Conservation (phyloP, 2,888 invertebrate species). For the Salticus scenicus region DNA sequence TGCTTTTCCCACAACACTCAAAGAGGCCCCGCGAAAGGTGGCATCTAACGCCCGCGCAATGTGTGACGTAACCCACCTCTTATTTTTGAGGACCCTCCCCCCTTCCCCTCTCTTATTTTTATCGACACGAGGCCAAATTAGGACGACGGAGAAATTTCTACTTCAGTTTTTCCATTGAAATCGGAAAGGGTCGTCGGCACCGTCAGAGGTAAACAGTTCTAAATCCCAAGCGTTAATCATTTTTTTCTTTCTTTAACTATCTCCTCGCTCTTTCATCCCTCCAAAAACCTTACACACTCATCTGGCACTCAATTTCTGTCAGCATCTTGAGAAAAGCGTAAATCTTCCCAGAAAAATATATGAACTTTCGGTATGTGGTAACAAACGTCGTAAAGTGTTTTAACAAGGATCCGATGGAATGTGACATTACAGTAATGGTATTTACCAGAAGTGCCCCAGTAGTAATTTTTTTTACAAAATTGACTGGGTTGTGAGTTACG, state of each 20-base stretch:
- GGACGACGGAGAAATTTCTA: slow-evolving; percentile 33
- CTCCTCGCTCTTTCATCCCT: background rate
- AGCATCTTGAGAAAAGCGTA: no score
- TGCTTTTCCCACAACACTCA: slow-evolving; percentile 65
- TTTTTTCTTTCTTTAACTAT: background rate
- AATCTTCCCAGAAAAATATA: no score
- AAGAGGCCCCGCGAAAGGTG: slow-evolving; percentile 58
- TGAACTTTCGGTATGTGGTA: no score
- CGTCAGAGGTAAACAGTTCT: background rate
- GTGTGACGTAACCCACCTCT: slow-evolving; percentile 43
- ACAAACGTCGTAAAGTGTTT: no score
- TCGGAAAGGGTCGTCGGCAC: slow-evolving; percentile 23
- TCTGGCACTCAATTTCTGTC: no score
- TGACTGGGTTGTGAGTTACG: no score
- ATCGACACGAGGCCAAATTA: slow-evolving; percentile 50
- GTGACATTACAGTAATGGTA: no score
- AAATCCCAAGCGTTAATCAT: background rate
- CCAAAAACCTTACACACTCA: no score
- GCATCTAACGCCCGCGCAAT: slow-evolving; percentile 46
- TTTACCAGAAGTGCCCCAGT: no score
- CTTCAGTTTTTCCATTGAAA: slow-evolving; percentile 31
- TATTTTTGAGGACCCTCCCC: background rate
- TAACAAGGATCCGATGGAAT: no score
- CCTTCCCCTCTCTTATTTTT: slow-evolving; percentile 43
- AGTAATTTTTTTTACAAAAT: no score